Conservation (phyloP, 2,113 vertebrate species). For the Cololabis saira region DNA sequence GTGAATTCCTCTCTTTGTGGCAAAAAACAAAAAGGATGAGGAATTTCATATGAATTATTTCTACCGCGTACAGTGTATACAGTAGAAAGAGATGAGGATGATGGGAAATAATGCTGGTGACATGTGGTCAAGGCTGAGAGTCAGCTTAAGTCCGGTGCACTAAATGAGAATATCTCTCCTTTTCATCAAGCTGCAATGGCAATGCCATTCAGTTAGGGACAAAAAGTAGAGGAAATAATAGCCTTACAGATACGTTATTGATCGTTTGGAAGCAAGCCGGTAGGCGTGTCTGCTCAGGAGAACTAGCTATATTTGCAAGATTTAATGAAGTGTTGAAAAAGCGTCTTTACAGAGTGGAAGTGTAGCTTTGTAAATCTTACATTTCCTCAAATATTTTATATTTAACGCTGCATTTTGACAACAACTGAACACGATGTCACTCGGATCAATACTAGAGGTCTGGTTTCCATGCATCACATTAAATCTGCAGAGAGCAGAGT, state of each 20-base stretch:
- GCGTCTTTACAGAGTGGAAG: neutral
- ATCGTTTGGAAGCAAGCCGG: constrained; percentile 2
- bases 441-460: neutral
- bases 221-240: constrained; percentile 13
- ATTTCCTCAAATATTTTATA: neutral
- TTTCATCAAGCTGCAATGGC: neutral
- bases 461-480: neutral
- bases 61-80: constrained; percentile 32
- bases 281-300: constrained; percentile 16
- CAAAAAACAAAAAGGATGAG: constrained; percentile 53
- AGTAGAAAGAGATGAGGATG: constrained; percentile 10
- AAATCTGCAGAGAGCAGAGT: too few relatives aligned
- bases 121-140: constrained; percentile 43
- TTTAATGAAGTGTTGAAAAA: neutral
- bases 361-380: neutral
- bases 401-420: neutral
- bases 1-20: constrained; percentile 35
- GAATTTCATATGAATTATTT: constrained; percentile 48
- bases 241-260: constrained; percentile 16
- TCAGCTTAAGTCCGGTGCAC: constrained; percentile 1
- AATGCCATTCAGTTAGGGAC: constrained; percentile 12
- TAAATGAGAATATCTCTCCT: constrained; percentile 3
- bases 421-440: neutral
- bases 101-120: constrained; percentile 41
- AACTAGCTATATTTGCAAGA: neutral